phyloP scores from a whole-genome alignment of 2,113 vertebrate species.

The Leptodactylus fuscus region DNA sequence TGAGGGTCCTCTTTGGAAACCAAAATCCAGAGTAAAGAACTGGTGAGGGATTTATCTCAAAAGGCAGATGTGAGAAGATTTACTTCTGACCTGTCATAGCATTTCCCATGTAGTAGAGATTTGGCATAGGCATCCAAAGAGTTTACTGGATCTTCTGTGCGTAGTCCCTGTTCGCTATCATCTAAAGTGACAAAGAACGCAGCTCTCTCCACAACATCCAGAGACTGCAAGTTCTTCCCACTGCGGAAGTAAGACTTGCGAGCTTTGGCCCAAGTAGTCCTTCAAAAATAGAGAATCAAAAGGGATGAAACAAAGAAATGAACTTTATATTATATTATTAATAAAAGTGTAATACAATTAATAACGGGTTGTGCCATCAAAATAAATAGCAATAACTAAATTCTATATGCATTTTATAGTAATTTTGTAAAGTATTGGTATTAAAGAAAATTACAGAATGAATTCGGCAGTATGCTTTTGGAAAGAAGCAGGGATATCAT shows the following conservation, averaged over 20 bases:
- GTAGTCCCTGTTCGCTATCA: slow-evolving; percentile 79
- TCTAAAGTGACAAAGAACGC: slow-evolving; percentile 88
- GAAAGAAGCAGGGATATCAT: too few species aligned
- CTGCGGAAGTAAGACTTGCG: slow-evolving; percentile 77
- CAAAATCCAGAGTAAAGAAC: too few species aligned
- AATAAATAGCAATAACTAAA: too few species aligned
- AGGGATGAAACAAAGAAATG: not conserved
- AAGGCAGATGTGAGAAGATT: not conserved
- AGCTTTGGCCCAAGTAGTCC: slow-evolving; percentile 83
- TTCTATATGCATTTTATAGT: too few species aligned
- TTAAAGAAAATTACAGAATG: too few species aligned
- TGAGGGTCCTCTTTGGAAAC: too few species aligned
- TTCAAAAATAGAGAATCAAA: slow-evolving; percentile 60
- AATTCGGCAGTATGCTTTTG: too few species aligned
- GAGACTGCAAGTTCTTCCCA: slow-evolving; percentile 74
- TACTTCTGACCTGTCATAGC: slow-evolving; percentile 83
- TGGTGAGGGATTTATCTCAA: not conserved
- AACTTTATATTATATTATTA: too few species aligned
- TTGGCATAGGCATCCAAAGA: slow-evolving; percentile 84
- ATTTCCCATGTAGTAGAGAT: slow-evolving; percentile 83
- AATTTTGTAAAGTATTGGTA: too few species aligned
- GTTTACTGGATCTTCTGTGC: slow-evolving; percentile 74
- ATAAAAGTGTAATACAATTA: too few species aligned
- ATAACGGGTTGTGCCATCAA: too few species aligned
- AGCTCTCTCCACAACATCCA: slow-evolving; percentile 84